Percentiles rank a stretch among this genome's conserved stretches.
phyloP scores from a whole-genome alignment of 2,797 vertebrate species.

The Melopsittacus undulatus region DNA sequence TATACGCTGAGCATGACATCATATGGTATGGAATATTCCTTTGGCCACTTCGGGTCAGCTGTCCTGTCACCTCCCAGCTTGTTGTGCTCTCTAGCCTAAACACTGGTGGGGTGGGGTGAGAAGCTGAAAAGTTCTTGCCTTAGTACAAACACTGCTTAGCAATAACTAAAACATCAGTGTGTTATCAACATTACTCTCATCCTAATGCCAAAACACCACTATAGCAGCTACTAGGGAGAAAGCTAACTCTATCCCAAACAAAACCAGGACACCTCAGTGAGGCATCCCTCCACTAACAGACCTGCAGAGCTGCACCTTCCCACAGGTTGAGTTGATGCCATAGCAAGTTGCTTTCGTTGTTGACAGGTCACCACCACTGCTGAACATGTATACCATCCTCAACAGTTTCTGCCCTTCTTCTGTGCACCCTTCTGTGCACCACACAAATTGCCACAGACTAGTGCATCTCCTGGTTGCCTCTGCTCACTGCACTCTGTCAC shows the following conservation, averaged over 20 bases:
- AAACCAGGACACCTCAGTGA: background rate
- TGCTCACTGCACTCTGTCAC: background rate
- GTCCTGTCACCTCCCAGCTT: background rate
- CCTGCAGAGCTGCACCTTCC: background rate
- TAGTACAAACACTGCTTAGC: background rate
- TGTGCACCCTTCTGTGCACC: background rate
- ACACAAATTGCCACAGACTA: background rate
- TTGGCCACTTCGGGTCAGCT: background rate
- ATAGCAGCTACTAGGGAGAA: background rate
- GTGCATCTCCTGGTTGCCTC: background rate
- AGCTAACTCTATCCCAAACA: background rate
- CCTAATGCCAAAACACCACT: background rate
- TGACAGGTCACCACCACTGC: background rate
- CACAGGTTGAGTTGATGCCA: background rate
- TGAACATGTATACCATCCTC: background rate
- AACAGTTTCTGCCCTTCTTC: background rate
- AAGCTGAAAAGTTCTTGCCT: background rate
- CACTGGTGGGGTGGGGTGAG: fast-evolving
- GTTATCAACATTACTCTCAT: background rate
- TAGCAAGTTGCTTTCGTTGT: background rate
- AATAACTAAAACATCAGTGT: background rate
- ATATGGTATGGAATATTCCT: background rate
- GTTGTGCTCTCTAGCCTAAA: background rate
- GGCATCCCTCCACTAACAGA: background rate
- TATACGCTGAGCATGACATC: background rate